Conservation (phyloP, 2,888 invertebrate species). For the Dorcus hopei region DNA sequence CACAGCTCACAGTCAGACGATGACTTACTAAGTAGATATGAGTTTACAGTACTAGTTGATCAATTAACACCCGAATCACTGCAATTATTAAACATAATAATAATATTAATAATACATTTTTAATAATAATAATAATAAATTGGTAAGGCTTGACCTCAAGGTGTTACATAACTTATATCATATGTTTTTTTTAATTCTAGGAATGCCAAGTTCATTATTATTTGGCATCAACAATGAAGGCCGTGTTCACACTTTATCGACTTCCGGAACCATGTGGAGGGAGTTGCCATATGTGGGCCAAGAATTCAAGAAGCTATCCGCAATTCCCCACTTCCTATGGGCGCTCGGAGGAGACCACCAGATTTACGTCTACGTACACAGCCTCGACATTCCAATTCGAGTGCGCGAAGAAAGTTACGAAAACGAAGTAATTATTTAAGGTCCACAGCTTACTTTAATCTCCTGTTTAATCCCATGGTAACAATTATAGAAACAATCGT, state of each 20-base stretch:
- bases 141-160: no score
- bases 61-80: no score
- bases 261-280: conserved; percentile 78
- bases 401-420: conserved; percentile 89
- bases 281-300: conserved; percentile 82
- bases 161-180: no score
- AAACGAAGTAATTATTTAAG: conserved; percentile 66
- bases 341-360: conserved; percentile 91
- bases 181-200: no score
- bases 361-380: conserved; percentile 87
- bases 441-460: not conserved
- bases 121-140: no score
- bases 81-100: no score
- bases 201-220: conserved; percentile 69
- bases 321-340: conserved; percentile 84
- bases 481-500: no score
- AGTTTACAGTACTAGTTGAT: no score
- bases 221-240: conserved; percentile 88
- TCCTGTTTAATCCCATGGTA: no score
- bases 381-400: conserved; percentile 84
- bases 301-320: conserved; percentile 85
- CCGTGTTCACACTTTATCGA: conserved; percentile 79
- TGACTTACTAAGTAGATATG: no score
- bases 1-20: no score
- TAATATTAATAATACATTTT: no score